phyloP scores from a whole-genome alignment of 2,888 invertebrate species.

The Cyaniris semiargus region DNA sequence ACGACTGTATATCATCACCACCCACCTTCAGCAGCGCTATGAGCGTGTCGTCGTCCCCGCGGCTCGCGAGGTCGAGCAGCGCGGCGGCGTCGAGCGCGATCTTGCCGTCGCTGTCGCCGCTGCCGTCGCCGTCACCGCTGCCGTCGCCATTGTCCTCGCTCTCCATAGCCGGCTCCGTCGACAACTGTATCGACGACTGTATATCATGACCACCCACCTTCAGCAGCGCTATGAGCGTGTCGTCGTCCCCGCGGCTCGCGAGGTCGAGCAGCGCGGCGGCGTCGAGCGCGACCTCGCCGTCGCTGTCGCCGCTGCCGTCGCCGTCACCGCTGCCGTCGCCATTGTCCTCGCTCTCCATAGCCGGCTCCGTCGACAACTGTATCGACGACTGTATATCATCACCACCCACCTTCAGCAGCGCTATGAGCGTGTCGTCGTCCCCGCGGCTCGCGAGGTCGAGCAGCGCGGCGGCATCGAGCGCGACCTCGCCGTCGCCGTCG shows the following conservation, averaged over 20 bases:
- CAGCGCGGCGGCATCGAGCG: slow-evolving; percentile 82
- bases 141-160: slow-evolving; percentile 50
- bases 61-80: slow-evolving; percentile 87
- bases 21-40: slow-evolving; percentile 80
- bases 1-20: too few species aligned
- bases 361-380: slow-evolving; percentile 56
- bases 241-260: slow-evolving; percentile 87
- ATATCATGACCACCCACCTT: slow-evolving; percentile 61
- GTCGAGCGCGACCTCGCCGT: slow-evolving; percentile 54
- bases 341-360: slow-evolving; percentile 50
- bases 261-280: slow-evolving; percentile 88
- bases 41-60: slow-evolving; percentile 86
- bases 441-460: slow-evolving; percentile 89
- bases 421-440: slow-evolving; percentile 83
- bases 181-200: slow-evolving; percentile 28
- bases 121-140: slow-evolving; percentile 45
- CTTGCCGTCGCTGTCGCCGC: slow-evolving; percentile 57
- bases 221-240: slow-evolving; percentile 82
- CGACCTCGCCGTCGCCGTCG: slow-evolving; percentile 55
- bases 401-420: slow-evolving; percentile 78
- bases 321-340: slow-evolving; percentile 47
- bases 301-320: slow-evolving; percentile 52
- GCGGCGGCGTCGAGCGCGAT: slow-evolving; percentile 79
- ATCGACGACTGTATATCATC: slow-evolving; percentile 38
- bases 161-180: slow-evolving; percentile 52